Conservation (phyloP, 23 tunicate species). For the Ciona savignyi region DNA sequence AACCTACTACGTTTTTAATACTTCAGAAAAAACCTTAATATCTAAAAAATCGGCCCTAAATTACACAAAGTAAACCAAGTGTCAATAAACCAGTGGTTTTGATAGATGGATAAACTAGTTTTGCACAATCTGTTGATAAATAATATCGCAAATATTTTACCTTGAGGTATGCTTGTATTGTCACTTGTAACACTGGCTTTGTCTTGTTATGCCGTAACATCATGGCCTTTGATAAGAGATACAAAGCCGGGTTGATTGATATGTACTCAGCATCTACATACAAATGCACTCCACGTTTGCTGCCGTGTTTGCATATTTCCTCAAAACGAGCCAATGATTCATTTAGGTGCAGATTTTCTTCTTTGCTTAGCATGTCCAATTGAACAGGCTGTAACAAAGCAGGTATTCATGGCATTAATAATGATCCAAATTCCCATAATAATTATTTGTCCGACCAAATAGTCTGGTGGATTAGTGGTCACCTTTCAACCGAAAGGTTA, state of each 20-base stretch:
- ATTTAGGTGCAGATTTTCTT: neutral
- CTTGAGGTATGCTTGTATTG: neutral
- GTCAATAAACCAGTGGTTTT: no score
- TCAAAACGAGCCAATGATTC: neutral
- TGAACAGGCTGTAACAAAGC: slow-evolving; percentile 1
- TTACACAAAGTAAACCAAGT: no score
- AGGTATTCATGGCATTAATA: no score
- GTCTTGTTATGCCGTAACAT: neutral
- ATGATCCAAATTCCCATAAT: no score
- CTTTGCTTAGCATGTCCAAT: neutral
- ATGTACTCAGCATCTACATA: neutral
- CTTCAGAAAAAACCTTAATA: no score
- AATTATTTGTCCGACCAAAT: no score
- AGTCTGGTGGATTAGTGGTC: no score
- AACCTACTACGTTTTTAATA: no score
- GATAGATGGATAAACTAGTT: no score
- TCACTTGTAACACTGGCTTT: neutral
- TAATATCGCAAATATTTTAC: neutral
- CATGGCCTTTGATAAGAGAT: neutral
- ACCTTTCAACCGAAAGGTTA: no score
- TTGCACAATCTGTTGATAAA: no score
- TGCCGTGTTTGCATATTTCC: neutral
- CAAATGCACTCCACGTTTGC: neutral
- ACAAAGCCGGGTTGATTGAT: neutral
- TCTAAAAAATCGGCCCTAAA: no score